phyloP scores from a whole-genome alignment of 2,113 vertebrate species.

The Tamias sibiricus region DNA sequence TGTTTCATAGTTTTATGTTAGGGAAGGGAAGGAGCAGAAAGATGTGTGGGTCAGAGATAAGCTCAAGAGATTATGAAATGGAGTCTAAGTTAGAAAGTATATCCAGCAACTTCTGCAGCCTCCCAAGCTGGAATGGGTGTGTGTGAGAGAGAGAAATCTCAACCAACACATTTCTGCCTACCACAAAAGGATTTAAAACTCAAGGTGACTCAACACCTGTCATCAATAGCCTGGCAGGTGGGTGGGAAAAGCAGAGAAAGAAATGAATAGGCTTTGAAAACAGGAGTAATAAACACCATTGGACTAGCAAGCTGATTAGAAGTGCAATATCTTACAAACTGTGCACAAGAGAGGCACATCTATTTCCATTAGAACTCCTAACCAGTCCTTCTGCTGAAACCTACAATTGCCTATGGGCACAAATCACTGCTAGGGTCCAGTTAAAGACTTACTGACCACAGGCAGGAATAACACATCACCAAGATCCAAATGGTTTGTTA shows the following conservation, averaged over 20 bases:
- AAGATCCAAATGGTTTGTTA: slow-evolving; percentile 58
- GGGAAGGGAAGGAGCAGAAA: not conserved
- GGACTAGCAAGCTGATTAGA: slow-evolving; percentile 63
- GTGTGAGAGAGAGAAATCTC: not conserved
- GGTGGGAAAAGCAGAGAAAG: slow-evolving; percentile 66
- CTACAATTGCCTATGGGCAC: slow-evolving; percentile 60
- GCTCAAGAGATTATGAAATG: slow-evolving; percentile 59
- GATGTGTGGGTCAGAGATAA: not conserved
- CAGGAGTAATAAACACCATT: slow-evolving; percentile 69
- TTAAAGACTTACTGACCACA: slow-evolving; percentile 67
- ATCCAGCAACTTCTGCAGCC: slow-evolving; percentile 53
- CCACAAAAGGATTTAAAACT: slow-evolving; percentile 71
- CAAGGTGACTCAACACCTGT: slow-evolving; percentile 80
- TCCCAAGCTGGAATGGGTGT: not conserved
- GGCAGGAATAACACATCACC: slow-evolving; percentile 38
- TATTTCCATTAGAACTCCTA: slow-evolving; percentile 60
- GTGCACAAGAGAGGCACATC: not conserved
- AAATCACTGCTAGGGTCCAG: slow-evolving; percentile 61
- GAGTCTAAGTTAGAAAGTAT: slow-evolving; percentile 57
- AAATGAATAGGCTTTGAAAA: slow-evolving; percentile 79
- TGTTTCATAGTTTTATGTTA: slow-evolving; percentile 24
- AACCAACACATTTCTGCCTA: slow-evolving; percentile 65
- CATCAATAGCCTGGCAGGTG: slow-evolving; percentile 74
- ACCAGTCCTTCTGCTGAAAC: slow-evolving; percentile 52
- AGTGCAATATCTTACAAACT: slow-evolving; percentile 33